Percentiles rank a stretch among this genome's conserved stretches.
phyloP scores from a whole-genome alignment of 2,888 invertebrate genomes.

The Acrobasis consociella region DNA sequence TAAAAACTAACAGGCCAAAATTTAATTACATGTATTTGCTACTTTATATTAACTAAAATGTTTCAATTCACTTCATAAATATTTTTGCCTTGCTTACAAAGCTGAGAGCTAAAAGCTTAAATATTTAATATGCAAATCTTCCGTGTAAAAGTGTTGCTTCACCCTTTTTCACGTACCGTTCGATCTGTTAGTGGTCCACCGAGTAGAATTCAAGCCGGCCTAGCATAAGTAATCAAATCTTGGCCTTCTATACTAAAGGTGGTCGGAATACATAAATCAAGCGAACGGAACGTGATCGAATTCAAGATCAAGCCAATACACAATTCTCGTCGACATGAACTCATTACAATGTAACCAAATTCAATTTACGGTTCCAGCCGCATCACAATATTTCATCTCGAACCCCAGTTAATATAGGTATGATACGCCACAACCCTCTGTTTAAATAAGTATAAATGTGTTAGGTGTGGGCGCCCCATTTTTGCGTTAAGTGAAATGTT shows the following conservation, averaged over 20 bases:
- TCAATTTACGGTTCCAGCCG: conserved; percentile 71
- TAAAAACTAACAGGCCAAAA: too few species aligned
- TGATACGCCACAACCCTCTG: conserved; percentile 46
- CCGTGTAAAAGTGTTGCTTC: background rate
- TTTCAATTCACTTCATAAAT: background rate
- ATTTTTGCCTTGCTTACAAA: background rate
- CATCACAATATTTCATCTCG: conserved; percentile 74
- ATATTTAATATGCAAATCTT: conserved; percentile 1
- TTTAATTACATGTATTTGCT: too few species aligned
- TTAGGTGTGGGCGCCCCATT: conserved; percentile 23
- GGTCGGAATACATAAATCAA: conserved; percentile 77
- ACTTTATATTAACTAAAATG: background rate
- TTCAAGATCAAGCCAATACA: conserved; percentile 74
- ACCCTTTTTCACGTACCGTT: conserved; percentile 33
- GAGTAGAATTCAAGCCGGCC: conserved; percentile 53
- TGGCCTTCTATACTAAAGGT: conserved; percentile 64
- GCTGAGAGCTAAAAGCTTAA: background rate
- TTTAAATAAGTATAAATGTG: conserved; percentile 53
- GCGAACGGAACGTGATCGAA: conserved; percentile 74
- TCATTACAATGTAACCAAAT: conserved; percentile 79
- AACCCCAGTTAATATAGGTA: conserved; percentile 49
- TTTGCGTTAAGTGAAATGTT: background rate
- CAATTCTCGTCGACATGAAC: conserved; percentile 68
- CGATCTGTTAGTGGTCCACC: conserved; percentile 47
- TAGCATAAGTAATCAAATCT: conserved; percentile 69